Base-by-base conservation (phyloP, 2,888 invertebrate species). In the Ectemnius continuus region DNA sequence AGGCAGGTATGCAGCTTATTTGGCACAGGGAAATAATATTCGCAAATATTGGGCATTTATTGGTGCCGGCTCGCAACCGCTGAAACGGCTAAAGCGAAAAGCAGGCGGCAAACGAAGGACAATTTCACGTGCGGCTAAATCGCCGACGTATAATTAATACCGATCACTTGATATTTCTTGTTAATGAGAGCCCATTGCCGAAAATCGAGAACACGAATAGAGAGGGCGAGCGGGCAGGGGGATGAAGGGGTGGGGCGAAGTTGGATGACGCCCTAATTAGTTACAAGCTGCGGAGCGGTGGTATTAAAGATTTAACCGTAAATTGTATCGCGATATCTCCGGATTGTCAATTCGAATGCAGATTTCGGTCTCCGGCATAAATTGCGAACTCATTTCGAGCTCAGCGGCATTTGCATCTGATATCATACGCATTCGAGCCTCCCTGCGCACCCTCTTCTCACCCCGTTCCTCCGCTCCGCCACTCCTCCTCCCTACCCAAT, bases 391-490 rank as follows among this genome's bases (percentile, higher is more conserved):
- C 46, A 47, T 16, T 61, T 47, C 45, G 45, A 47, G 36, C 36
- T 23, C 20, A 45, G 18, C 47, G 46, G 61, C 18, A 61, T 61
- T 61, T 61, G 61, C 61, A 61, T 61, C 18, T 46, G 61, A 20
- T 20, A 61, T 61, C 47, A 46, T 36, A 36, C 36, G 36, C 36
- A 36, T 36, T 8, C 36, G 8, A 36, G 36, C 36, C 36, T 36
- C 36, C 36, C 5, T 8, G 0, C 36, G 36, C 36, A 36, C 6
- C n/a, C 47, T 46, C 47, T 20, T 13, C 4, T 20, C 45, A 14
- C 18, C 14, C 14, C 47, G n/a, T 2, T 61, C 14, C 18, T 47
- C 45, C 47, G 2, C 11, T 13, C 18, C 5, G 8, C 13, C 23
- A 5, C 46, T n/a, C 20, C 20, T 13, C 47, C 8, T 16, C 3